Conservation (phyloP, 2,113 vertebrate genomes). For the Fulmarus glacialis region DNA sequence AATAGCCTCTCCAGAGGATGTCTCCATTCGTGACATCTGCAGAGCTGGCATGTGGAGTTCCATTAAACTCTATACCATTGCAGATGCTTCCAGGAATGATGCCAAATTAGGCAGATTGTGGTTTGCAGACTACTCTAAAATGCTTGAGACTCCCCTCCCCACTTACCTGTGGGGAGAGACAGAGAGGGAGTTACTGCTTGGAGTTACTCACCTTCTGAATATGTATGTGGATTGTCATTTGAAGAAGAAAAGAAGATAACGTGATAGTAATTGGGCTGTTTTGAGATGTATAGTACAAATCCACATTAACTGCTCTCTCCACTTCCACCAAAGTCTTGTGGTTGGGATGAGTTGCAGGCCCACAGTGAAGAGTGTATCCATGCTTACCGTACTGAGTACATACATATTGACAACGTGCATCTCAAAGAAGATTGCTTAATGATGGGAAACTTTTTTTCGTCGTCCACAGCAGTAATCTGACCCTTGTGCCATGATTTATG, state of each 20-base stretch:
- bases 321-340: neutral
- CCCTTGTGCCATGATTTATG: neutral
- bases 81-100: neutral
- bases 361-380: neutral
- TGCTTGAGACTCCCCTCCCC: neutral
- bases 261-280: neutral
- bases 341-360: neutral
- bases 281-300: neutral
- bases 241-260: neutral
- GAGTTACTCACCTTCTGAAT: neutral
- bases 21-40: neutral
- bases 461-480: neutral
- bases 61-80: neutral
- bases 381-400: accelerated
- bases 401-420: accelerated
- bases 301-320: neutral
- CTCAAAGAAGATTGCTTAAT: neutral
- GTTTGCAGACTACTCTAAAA: neutral
- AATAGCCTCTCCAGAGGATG: neutral
- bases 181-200: neutral
- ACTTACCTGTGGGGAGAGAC: neutral
- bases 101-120: neutral
- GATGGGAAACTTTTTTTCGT: neutral
- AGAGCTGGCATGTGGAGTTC: neutral
- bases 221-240: neutral